These are phyloP conservation scores for Calameuta filiformis DNA, from an alignment of 2,888 invertebrate species.

Conservation along the genomic window DNA sequence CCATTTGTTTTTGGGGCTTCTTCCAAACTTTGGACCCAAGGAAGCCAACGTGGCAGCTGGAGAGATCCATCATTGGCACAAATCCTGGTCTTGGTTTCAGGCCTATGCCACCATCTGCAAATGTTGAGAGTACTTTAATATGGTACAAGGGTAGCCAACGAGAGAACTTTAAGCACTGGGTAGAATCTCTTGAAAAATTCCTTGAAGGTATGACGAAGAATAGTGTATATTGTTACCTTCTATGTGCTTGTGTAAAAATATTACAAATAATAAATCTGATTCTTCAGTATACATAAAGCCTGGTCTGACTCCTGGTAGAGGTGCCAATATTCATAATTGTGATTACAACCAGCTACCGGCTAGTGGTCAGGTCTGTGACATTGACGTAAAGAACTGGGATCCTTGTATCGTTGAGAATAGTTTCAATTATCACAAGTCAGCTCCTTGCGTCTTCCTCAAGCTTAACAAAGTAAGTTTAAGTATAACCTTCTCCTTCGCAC, in stretches of 20 bases:
- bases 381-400: slow-evolving; percentile 83
- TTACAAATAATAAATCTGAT: neutral
- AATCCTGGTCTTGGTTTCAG: slow-evolving; percentile 97
- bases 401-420: slow-evolving; percentile 86
- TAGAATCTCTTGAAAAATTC: slow-evolving; percentile 78
- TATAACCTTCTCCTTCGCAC: neutral
- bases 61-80: slow-evolving; percentile 89
- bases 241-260: neutral
- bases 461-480: slow-evolving; percentile 79
- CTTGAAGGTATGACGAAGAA: slow-evolving; percentile 75
- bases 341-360: slow-evolving; percentile 78
- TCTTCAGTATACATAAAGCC: slow-evolving; percentile 78
- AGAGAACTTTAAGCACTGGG: slow-evolving; percentile 84
- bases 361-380: slow-evolving; percentile 85
- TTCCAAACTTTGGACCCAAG: slow-evolving; percentile 89
- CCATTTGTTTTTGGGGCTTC: slow-evolving; percentile 95
- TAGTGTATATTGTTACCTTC: neutral
- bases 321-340: slow-evolving; percentile 81
- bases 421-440: slow-evolving; percentile 91
- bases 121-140: slow-evolving; percentile 94
- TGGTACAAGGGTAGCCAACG: slow-evolving; percentile 89
- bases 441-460: slow-evolving; percentile 95
- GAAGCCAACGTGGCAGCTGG: slow-evolving; percentile 89
- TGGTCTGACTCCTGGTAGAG: slow-evolving; percentile 77
- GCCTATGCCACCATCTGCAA: slow-evolving; percentile 86